Percentiles rank a stretch among this genome's conserved stretches.
Evolutionary conservation across 2,113 vertebrate species (phyloP).

Genomic region (Oreochromis aureus): DNA sequence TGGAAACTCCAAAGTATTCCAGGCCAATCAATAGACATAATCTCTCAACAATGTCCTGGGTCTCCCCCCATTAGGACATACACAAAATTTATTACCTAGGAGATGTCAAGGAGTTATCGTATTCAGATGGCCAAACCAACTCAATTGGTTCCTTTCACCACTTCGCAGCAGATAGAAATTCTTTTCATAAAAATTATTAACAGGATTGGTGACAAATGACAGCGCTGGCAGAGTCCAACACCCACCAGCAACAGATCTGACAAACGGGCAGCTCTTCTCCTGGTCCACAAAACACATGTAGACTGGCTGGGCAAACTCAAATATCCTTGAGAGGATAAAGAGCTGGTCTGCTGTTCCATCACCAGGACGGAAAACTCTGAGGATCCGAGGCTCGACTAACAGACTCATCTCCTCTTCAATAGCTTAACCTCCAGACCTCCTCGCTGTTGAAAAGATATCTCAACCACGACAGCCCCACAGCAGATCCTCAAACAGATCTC

Average conservation of each 20-base stretch:
- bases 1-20: background rate
- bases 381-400: background rate
- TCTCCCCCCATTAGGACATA: background rate
- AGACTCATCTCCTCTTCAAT: background rate
- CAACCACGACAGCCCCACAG: background rate
- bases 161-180: background rate
- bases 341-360: background rate
- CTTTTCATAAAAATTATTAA: background rate
- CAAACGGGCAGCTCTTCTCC: background rate
- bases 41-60: background rate
- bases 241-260: background rate
- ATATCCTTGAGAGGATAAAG: background rate
- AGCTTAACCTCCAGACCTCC: background rate
- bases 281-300: background rate
- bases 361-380: background rate
- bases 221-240: background rate
- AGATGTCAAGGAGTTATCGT: background rate
- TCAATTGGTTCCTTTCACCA: background rate
- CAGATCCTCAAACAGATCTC: background rate
- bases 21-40: background rate
- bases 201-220: background rate
- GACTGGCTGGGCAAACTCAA: background rate
- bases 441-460: background rate
- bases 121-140: background rate
- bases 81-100: background rate